Evolutionary conservation across 2,888 invertebrate species (phyloP).

Genomic region (Synanthedon andrenaeformis): DNA sequence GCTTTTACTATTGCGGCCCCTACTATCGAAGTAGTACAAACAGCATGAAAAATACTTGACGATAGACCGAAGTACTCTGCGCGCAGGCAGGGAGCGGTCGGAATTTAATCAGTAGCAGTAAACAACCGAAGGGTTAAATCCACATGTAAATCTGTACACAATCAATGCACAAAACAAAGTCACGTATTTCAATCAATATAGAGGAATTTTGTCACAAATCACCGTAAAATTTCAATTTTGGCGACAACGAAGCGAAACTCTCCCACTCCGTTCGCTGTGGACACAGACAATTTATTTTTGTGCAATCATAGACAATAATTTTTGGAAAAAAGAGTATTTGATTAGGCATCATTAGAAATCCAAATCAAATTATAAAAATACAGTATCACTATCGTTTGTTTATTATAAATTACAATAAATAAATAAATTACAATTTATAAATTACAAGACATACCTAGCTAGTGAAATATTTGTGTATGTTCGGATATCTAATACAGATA

Average conservation of each 20-base stretch:
- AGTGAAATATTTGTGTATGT: too few relatives aligned
- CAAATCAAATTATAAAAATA: too few relatives aligned
- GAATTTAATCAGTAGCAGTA: constrained; percentile 42
- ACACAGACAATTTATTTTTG: constrained; percentile 36
- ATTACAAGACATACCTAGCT: too few relatives aligned
- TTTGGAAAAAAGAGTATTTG: too few relatives aligned
- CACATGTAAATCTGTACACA: constrained; percentile 30
- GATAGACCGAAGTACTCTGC: constrained; percentile 59
- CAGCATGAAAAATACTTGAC: constrained; percentile 63
- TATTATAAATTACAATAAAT: too few relatives aligned
- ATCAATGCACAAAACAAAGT: constrained; percentile 34
- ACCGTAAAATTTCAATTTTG: constrained; percentile 44
- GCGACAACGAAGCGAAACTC: constrained; percentile 65
- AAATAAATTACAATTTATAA: too few relatives aligned
- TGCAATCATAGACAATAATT: too few relatives aligned
- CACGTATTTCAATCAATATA: constrained; percentile 43
- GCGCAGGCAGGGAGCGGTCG: constrained; percentile 65
- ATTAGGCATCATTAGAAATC: too few relatives aligned
- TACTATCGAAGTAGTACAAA: constrained; percentile 62
- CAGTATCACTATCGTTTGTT: too few relatives aligned
- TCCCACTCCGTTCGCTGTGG: constrained; percentile 50
- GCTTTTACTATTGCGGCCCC: constrained; percentile 64
- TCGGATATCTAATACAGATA: too few relatives aligned
- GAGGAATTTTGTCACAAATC: constrained; percentile 43
- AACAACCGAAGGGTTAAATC: constrained; percentile 23